Conservation (phyloP, 2,113 vertebrate species). For the Hippocampus guttulatus region DNA sequence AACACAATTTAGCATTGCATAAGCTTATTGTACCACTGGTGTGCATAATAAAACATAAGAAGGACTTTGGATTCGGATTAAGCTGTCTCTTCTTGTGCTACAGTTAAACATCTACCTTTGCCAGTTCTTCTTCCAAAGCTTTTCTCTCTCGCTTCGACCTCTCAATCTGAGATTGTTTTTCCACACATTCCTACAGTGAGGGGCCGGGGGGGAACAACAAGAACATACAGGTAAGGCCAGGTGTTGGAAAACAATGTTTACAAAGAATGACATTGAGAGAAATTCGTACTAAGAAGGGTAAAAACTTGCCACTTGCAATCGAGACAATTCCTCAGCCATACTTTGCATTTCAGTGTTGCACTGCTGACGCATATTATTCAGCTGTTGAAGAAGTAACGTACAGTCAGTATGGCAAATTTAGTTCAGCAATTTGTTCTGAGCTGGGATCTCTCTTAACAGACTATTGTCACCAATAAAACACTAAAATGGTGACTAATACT, state of each 20-base stretch:
- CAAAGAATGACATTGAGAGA: conserved; percentile 11
- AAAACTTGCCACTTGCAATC: conserved; percentile 80
- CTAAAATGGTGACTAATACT: not conserved
- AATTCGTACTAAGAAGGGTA: conserved; percentile 4
- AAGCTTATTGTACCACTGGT: not conserved
- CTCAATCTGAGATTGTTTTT: conserved; percentile 85
- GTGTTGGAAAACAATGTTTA: conserved; percentile 1
- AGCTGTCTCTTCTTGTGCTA: not conserved
- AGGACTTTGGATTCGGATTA: not conserved
- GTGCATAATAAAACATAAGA: not conserved
- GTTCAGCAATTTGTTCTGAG: not conserved
- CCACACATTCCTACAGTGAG: conserved; percentile 80
- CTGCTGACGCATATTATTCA: conserved; percentile 80
- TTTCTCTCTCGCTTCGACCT: conserved; percentile 81
- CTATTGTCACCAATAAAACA: no score
- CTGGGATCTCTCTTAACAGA: not conserved
- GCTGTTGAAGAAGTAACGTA: conserved; percentile 62
- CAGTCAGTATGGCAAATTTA: not conserved
- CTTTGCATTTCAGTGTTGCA: conserved; percentile 79
- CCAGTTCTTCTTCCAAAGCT: conserved; percentile 87
- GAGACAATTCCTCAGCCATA: conserved; percentile 82
- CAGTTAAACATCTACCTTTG: conserved; percentile 74
- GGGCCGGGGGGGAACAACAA: not conserved
- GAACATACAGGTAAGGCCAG: not conserved
- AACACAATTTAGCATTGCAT: not conserved